Evolutionary conservation across 1,140 invertebrate genomes (phyloP), one percentile per base, ranked within the genome.

Genomic region (Drosophila bocki): DNA sequence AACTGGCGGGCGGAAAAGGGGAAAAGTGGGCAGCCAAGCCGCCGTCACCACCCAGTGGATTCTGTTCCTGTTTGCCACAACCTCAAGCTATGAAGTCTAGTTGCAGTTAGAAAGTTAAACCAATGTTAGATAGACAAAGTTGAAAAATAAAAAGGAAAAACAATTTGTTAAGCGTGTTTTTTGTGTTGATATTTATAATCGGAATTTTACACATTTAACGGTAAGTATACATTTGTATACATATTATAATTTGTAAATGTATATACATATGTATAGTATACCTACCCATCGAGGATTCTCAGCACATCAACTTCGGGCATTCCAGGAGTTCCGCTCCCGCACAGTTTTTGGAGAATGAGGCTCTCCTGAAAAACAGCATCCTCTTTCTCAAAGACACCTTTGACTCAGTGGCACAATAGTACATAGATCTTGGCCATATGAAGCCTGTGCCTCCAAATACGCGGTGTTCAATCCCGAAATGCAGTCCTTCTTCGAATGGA

Each of bases 61-160:
- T 45, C 67, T 32, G 29, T 69, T 67, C 39, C 62, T 41, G 13
- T 13, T 53, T 39, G 48, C 67, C 63, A 54, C 60, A 45, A 60
- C 45, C 76, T 67, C 48, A 63, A 60, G 35, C 42, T 53, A n/a
- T 65, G 15, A 70, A 54, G 44, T 39, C 48, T 39, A 47, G 41
- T 56, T 74, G 33, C 54, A 45, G 68, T 72, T 70, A 29, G 35
- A 59, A 58, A 59, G 37, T 68, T 13, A 37, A 26, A 17, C 50
- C 45, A 67, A 29, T 54, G 69, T 69, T 71, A 71, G 69, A n/a
- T 71, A 70, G 64, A n/a, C 19, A 48, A 69, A 39, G 32, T 32
- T 26, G 2, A 54, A 26, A 58, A 48, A 48, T 41, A 41, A 12
- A 35, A 47, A 22, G 1, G 2, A 22, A 56, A 63, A 39, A 2